Conservation (phyloP, 2,888 invertebrate genomes). For the Tipula unca region DNA sequence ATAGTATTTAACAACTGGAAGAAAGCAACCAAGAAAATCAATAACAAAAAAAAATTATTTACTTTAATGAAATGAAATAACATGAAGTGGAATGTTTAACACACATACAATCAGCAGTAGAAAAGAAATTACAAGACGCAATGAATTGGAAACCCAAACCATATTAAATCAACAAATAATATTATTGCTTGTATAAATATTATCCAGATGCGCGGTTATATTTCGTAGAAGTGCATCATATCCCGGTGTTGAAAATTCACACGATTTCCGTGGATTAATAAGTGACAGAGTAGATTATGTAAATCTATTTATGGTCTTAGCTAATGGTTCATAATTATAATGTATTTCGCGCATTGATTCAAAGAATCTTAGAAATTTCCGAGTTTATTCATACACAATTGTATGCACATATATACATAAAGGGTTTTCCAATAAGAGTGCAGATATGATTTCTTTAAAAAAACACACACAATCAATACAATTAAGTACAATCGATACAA, state of each 20-base stretch:
- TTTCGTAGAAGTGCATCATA: neutral
- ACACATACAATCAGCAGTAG: neutral
- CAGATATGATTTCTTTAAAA: no score
- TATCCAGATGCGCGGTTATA: neutral
- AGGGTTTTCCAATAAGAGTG: no score
- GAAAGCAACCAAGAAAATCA: slow-evolving; percentile 8
- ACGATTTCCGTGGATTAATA: neutral
- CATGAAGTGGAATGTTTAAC: neutral
- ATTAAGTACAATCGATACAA: no score
- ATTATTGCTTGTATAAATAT: neutral
- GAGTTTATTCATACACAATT: no score
- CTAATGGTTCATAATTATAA: neutral
- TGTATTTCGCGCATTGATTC: neutral
- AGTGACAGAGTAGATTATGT: neutral
- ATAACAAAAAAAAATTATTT: neutral
- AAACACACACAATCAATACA: no score
- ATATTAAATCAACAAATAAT: neutral
- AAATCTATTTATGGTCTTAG: neutral
- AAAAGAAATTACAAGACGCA: neutral
- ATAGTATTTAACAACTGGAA: neutral
- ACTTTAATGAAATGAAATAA: slow-evolving; percentile 8
- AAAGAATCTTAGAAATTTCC: neutral
- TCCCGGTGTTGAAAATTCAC: neutral
- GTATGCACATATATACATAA: no score
- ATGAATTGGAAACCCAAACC: neutral